Evolutionary conservation across 2,888 invertebrate genomes (phyloP).

Genomic region (Aromia moschata): DNA sequence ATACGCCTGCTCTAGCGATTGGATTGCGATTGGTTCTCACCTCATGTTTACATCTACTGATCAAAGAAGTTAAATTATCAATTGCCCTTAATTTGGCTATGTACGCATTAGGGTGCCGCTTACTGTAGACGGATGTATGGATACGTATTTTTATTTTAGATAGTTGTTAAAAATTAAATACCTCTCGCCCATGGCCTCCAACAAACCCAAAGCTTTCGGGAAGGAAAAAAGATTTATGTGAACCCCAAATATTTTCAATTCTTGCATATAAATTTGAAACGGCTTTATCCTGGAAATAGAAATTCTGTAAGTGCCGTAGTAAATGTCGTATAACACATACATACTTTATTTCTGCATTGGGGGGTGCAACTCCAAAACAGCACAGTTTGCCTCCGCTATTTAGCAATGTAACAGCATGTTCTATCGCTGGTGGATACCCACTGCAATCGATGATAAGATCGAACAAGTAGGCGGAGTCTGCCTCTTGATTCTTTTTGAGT

Average conservation of each 20-base stretch:
- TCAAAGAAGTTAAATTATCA: too few species aligned
- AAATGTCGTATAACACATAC: background rate
- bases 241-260: conserved; percentile 72
- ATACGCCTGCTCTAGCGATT: too few species aligned
- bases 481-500: conserved; percentile 61
- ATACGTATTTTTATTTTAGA: too few species aligned
- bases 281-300: conserved; percentile 65
- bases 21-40: too few species aligned
- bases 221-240: conserved; percentile 76
- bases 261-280: conserved; percentile 70
- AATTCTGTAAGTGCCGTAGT: background rate
- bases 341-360: conserved; percentile 62
- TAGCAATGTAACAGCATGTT: conserved; percentile 68
- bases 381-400: conserved; percentile 72
- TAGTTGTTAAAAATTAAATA: too few species aligned
- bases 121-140: too few species aligned
- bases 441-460: conserved; percentile 79
- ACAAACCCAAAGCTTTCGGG: conserved; percentile 70
- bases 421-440: conserved; percentile 75
- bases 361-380: conserved; percentile 74
- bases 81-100: too few species aligned
- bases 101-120: too few species aligned
- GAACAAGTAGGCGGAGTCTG: conserved; percentile 65
- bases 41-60: too few species aligned
- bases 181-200: conserved; percentile 70